These are phyloP conservation scores for Pedetes capensis DNA, from an alignment of 2,113 vertebrate genomes.

Conservation along the genomic window DNA sequence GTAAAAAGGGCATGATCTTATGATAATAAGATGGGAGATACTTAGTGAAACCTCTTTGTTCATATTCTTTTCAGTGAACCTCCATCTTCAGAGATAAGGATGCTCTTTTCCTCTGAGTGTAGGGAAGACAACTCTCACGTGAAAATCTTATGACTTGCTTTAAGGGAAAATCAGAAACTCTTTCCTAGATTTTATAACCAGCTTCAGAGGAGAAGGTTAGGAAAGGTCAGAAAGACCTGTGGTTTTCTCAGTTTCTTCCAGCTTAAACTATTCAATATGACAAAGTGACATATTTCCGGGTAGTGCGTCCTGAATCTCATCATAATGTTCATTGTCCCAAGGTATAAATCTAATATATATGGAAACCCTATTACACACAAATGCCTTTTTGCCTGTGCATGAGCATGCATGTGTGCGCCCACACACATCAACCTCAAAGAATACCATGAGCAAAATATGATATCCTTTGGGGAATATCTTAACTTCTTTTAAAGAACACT, in stretches of 20 bases:
- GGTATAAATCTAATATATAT: not conserved
- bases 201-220: not conserved
- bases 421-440: not conserved
- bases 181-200: not conserved
- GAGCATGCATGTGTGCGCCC: not conserved
- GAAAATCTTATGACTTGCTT: not conserved
- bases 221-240: not conserved
- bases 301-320: not conserved
- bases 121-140: not conserved
- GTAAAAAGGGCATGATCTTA: not conserved
- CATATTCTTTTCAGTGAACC: not conserved
- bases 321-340: not conserved
- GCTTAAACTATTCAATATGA: not conserved
- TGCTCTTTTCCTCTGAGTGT: not conserved
- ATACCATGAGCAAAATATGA: constrained; percentile 31
- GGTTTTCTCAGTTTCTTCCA: not conserved
- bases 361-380: not conserved
- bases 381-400: not conserved
- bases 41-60: not conserved
- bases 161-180: not conserved
- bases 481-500: not conserved
- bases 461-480: constrained; percentile 9
- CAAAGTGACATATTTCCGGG: not conserved
- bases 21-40: not conserved
- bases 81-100: not conserved